Conservation (phyloP, 2,113 vertebrate genomes). For the Procavia capensis region DNA sequence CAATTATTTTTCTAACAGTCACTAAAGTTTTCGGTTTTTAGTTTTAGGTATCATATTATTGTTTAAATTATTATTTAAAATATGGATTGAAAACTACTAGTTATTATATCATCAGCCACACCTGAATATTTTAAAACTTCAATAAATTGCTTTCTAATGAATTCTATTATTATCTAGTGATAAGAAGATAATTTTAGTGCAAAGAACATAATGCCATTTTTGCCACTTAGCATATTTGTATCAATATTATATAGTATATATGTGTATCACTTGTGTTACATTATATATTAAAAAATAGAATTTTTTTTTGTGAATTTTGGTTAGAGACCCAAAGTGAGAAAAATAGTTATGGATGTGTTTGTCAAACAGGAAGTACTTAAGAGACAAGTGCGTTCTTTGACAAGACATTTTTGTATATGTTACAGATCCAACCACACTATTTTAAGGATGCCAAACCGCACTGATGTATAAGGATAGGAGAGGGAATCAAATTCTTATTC, state of each 20-base stretch:
- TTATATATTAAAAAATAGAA: constrained; percentile 31
- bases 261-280: constrained; percentile 6
- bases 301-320: constrained; percentile 14
- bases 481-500: constrained; percentile 5
- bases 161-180: neutral
- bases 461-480: neutral
- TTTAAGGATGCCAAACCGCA: neutral
- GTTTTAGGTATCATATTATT: neutral
- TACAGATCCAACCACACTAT: neutral
- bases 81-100: neutral
- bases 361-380: neutral
- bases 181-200: constrained; percentile 20
- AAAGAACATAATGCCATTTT: neutral
- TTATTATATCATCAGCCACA: neutral
- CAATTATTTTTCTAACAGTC: constrained; percentile 21
- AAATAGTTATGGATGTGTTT: neutral
- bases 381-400: neutral
- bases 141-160: constrained; percentile 24
- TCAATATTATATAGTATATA: neutral
- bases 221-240: neutral
- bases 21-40: neutral
- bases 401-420: neutral
- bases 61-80: constrained; percentile 23
- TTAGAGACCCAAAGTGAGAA: neutral
- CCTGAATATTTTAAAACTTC: neutral